phyloP scores from a whole-genome alignment of 2,888 invertebrate species.

The Caenorhabditis virilis region DNA sequence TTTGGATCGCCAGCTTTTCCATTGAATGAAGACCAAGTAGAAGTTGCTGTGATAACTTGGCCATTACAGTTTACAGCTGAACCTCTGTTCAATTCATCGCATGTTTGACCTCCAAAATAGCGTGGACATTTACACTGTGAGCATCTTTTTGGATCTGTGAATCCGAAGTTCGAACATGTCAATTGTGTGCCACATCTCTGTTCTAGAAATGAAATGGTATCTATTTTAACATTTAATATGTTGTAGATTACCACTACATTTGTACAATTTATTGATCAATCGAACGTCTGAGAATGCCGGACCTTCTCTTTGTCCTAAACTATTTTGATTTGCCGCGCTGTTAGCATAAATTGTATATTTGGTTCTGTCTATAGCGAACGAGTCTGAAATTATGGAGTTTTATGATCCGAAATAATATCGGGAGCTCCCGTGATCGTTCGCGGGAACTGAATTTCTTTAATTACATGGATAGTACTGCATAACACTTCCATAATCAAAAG shows the following conservation, averaged over 20 bases:
- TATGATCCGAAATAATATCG: background rate
- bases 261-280: constrained; percentile 37
- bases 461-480: constrained; percentile 49
- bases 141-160: constrained; percentile 31
- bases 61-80: constrained; percentile 29
- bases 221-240: background rate
- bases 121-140: constrained; percentile 36
- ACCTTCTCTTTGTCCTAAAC: constrained; percentile 40
- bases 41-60: constrained; percentile 11
- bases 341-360: constrained; percentile 36
- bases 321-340: constrained; percentile 31
- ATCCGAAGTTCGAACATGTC: constrained; percentile 24
- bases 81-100: constrained; percentile 18
- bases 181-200: constrained; percentile 15
- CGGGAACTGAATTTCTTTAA: background rate
- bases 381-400: constrained; percentile 24
- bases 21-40: constrained; percentile 33
- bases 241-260: constrained; percentile 24
- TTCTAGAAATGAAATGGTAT: constrained; percentile 4
- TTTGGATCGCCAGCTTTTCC: constrained; percentile 32
- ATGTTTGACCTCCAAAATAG: constrained; percentile 23
- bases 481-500: constrained; percentile 50
- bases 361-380: constrained; percentile 32
- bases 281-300: constrained; percentile 47
- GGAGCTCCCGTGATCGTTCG: no score